Percentiles rank a stretch among this genome's conserved stretches.
Conservation (phyloP, 2,888 invertebrate species). For the Isoperla grammatica region DNA sequence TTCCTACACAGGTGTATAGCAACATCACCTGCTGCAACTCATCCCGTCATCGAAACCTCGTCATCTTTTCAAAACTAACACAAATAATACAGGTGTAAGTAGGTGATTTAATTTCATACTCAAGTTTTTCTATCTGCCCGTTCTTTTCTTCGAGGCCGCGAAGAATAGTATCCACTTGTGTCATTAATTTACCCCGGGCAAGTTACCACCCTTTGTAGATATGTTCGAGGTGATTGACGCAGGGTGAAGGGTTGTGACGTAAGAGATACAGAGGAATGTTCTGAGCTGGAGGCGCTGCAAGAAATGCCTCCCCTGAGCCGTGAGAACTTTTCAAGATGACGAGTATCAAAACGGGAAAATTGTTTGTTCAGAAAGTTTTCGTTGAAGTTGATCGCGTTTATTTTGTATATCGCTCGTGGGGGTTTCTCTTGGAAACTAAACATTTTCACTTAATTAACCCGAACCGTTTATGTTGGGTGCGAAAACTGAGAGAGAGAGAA, state of each 20-base stretch:
- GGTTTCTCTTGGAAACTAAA: conserved; percentile 22
- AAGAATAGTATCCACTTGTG: too few relatives aligned
- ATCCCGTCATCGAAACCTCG: neutral
- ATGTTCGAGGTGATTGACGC: neutral
- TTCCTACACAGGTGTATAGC: neutral
- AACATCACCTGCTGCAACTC: conserved; percentile 6
- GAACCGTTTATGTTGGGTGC: conserved; percentile 17
- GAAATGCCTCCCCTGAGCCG: neutral
- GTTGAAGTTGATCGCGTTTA: conserved; percentile 11
- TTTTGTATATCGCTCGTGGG: conserved; percentile 10
- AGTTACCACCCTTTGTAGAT: too few relatives aligned
- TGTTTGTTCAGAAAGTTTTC: neutral
- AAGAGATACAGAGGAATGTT: conserved; percentile 10
- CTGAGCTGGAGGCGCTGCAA: neutral
- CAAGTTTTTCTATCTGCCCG: too few relatives aligned
- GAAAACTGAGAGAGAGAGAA: neutral
- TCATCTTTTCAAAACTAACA: neutral
- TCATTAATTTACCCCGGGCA: too few relatives aligned
- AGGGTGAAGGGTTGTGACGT: conserved; percentile 1
- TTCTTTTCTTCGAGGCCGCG: too few relatives aligned
- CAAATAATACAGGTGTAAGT: conserved; percentile 8
- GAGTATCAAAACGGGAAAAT: too few relatives aligned
- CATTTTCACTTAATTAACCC: conserved; percentile 26
- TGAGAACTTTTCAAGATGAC: neutral
- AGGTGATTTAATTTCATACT: neutral